Evolutionary conservation across 2,888 invertebrate species (phyloP).

Genomic region (Drosophila aldrichi): DNA sequence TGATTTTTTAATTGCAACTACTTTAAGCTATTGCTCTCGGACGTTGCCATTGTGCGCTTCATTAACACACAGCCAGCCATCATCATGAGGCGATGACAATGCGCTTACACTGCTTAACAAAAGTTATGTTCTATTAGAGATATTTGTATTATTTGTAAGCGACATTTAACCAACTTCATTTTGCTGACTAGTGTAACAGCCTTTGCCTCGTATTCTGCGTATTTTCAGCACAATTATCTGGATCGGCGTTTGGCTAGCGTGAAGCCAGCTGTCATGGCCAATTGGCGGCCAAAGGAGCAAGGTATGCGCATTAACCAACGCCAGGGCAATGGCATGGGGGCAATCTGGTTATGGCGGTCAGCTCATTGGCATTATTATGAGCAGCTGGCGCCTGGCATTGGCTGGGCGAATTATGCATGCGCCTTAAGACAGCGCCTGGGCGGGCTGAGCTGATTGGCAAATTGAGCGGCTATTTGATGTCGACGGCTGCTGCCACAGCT

Average conservation of each 20-base stretch:
- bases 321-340: constrained; percentile 13
- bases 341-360: constrained; percentile 49
- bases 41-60: constrained; percentile 55
- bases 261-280: constrained; percentile 34
- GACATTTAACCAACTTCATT: not conserved
- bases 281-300: constrained; percentile 3
- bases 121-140: not conserved
- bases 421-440: constrained; percentile 55
- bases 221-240: constrained; percentile 60
- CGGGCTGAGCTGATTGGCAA: constrained; percentile 63
- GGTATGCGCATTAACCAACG: constrained; percentile 11
- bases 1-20: constrained; percentile 77
- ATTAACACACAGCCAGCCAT: constrained; percentile 45
- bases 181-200: constrained; percentile 22
- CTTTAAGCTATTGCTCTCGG: constrained; percentile 44
- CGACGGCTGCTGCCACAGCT: constrained; percentile 22
- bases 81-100: constrained; percentile 51
- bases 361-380: constrained; percentile 56
- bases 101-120: constrained; percentile 5
- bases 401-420: constrained; percentile 71
- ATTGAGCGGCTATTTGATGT: constrained; percentile 54
- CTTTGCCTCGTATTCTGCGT: constrained; percentile 35
- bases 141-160: not conserved
- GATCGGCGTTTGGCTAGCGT: constrained; percentile 51
- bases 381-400: constrained; percentile 63